A percentile compares a stretch with the other conserved stretches of the same genome.
phyloP scores from a whole-genome alignment of 2,888 invertebrate species.

The Plebejus argus region DNA sequence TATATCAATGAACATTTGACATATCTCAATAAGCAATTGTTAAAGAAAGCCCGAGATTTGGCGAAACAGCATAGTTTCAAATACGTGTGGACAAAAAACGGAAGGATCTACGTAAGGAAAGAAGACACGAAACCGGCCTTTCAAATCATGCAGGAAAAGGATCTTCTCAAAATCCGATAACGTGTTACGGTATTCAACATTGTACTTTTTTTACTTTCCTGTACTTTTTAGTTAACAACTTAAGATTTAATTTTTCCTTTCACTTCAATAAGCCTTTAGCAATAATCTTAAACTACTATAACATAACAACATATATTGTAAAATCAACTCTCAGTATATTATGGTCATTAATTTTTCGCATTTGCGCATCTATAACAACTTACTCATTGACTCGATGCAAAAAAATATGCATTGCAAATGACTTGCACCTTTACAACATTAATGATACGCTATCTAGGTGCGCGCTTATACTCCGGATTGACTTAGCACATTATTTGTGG shows the following conservation, averaged over 20 bases:
- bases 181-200: neutral
- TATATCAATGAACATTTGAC: constrained; percentile 4
- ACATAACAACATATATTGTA: neutral
- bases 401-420: neutral
- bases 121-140: too few species aligned
- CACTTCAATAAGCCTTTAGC: neutral
- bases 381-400: neutral
- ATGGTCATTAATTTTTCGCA: neutral
- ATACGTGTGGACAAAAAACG: constrained; percentile 37
- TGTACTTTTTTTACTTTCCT: neutral
- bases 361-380: neutral
- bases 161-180: constrained; percentile 1
- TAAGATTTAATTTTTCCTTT: neutral
- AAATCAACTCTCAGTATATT: neutral
- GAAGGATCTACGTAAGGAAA: constrained; percentile 32
- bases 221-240: neutral
- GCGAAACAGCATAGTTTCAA: constrained; percentile 20
- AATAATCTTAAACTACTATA: neutral
- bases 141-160: too few species aligned
- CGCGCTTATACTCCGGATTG: neutral
- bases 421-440: constrained; percentile 1
- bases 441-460: neutral
- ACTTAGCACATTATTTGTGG: neutral
- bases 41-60: constrained; percentile 22
- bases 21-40: neutral